Conservation (phyloP, 1,140 invertebrate species). For the Anadara kagoshimensis region DNA sequence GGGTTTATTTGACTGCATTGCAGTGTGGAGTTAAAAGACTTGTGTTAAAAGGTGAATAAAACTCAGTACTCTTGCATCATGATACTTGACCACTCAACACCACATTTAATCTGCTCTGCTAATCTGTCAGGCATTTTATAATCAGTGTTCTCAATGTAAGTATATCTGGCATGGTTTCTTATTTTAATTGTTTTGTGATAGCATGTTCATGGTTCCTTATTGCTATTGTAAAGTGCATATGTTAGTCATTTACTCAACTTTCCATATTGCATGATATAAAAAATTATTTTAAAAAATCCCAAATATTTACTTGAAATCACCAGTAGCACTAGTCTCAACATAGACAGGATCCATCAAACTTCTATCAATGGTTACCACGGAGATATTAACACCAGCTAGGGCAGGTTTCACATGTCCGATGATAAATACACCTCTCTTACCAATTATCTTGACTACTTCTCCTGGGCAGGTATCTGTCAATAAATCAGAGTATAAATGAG, state of each 20-base stretch:
- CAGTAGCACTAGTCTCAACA: slow-evolving; percentile 77
- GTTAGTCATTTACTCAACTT: too few species aligned
- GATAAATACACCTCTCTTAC: slow-evolving; percentile 78
- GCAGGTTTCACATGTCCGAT: slow-evolving; percentile 79
- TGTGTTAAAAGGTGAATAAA: too few species aligned
- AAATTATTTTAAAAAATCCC: neutral
- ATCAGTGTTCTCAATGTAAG: too few species aligned
- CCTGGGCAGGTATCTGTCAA: slow-evolving; percentile 82
- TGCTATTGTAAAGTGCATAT: neutral
- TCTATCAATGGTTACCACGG: slow-evolving; percentile 72
- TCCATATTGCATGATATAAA: neutral
- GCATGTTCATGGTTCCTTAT: too few species aligned
- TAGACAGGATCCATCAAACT: slow-evolving; percentile 49
- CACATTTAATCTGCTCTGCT: too few species aligned
- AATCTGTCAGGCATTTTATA: too few species aligned
- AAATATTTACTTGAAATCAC: slow-evolving; percentile 75
- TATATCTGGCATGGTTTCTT: too few species aligned
- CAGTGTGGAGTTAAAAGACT: too few species aligned
- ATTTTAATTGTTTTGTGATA: too few species aligned
- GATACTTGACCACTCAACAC: too few species aligned
- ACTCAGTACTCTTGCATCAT: too few species aligned
- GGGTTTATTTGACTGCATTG: too few species aligned
- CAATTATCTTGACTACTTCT: slow-evolving; percentile 76
- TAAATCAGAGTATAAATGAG: neutral
- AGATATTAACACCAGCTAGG: slow-evolving; percentile 81